These are phyloP conservation scores for Drosophila prostipennis DNA, from an alignment of 2,888 invertebrate species.

Conservation along the genomic window DNA sequence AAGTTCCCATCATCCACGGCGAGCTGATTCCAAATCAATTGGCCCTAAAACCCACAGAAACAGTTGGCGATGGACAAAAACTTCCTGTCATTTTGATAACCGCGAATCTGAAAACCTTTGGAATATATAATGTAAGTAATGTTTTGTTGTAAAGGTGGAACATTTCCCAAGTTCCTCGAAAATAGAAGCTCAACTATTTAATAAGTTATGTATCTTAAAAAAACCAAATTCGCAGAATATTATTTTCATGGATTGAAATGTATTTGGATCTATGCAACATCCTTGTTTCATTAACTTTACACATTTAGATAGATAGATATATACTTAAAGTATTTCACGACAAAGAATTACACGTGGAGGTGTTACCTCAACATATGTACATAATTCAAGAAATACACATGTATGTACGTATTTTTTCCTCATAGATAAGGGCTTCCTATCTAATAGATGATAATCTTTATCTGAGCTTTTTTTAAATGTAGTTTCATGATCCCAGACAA, in stretches of 20 bases:
- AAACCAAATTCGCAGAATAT: too few species aligned
- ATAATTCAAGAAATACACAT: background rate
- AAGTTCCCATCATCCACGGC: slow-evolving; percentile 94
- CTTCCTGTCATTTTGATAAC: slow-evolving; percentile 95
- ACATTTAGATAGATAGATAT: too few species aligned
- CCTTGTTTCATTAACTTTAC: too few species aligned
- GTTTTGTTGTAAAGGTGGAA: too few species aligned
- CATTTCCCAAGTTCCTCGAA: too few species aligned
- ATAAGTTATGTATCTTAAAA: too few species aligned
- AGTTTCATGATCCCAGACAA: too few species aligned
- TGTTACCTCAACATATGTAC: background rate
- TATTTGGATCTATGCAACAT: too few species aligned
- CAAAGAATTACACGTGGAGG: background rate
- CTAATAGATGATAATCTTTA: background rate
- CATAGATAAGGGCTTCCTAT: slow-evolving; percentile 9
- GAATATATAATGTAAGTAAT: slow-evolving; percentile 92
- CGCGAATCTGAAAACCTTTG: slow-evolving; percentile 96
- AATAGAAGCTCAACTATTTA: background rate
- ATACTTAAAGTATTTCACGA: too few species aligned
- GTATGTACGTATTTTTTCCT: background rate
- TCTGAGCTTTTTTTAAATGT: background rate
- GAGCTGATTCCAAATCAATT: slow-evolving; percentile 86
- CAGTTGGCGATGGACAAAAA: slow-evolving; percentile 86
- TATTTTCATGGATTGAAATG: too few species aligned
- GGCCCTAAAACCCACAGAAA: slow-evolving; percentile 67